Conservation (phyloP, 2,113 vertebrate species). For the Antechinus flavipes region DNA sequence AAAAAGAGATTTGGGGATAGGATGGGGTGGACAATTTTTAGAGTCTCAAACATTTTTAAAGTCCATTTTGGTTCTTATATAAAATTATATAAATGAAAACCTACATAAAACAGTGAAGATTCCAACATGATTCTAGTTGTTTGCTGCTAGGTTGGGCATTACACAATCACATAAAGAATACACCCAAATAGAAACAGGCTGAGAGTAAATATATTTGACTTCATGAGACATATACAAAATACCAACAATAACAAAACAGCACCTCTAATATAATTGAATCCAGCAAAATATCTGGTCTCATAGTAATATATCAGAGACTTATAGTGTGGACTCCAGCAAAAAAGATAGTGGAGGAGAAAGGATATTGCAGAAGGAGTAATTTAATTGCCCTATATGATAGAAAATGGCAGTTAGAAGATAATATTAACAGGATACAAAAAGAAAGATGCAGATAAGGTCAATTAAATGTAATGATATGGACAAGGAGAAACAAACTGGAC, state of each 20-base stretch:
- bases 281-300: neutral
- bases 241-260: neutral
- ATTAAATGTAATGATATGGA: neutral
- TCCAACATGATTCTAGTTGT: neutral
- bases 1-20: neutral
- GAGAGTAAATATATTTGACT: neutral
- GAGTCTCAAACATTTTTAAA: neutral
- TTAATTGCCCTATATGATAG: neutral
- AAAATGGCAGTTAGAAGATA: neutral
- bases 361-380: neutral
- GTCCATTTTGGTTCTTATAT: neutral
- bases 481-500: neutral
- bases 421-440: neutral
- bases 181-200: neutral
- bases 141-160: neutral
- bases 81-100: neutral
- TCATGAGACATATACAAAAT: slow-evolving; percentile 16
- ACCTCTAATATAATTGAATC: neutral
- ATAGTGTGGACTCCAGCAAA: neutral
- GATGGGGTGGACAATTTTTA: neutral
- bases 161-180: slow-evolving; percentile 13
- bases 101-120: neutral
- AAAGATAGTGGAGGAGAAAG: slow-evolving; percentile 4
- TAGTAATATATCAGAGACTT: neutral
- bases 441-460: neutral